A percentile compares a stretch with the other conserved stretches of the same genome.
These are phyloP conservation scores for Philypnodon macrostomus DNA, from an alignment of 2,797 vertebrate species.

Conservation along the genomic window DNA sequence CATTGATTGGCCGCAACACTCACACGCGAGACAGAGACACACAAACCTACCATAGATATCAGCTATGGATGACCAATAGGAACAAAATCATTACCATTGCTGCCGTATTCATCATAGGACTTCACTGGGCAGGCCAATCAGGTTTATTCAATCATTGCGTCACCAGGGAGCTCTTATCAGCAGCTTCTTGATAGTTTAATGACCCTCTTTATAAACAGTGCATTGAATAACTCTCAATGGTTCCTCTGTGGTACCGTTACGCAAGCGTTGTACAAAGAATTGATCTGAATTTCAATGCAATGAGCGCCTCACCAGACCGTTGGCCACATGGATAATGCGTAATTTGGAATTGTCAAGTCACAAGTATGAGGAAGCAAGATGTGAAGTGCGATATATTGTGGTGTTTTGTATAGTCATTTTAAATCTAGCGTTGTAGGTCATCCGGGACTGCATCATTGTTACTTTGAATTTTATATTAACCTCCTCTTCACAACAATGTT, in stretches of 20 bases:
- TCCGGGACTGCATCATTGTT: too few species aligned
- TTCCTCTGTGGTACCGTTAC: constrained; percentile 40
- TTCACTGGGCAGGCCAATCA: background rate
- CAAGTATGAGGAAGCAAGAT: background rate
- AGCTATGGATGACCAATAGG: background rate
- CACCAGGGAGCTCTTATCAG: constrained; percentile 42
- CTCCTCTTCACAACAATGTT: too few species aligned
- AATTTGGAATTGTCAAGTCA: constrained; percentile 5
- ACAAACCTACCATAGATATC: constrained; percentile 1
- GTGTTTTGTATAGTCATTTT: background rate
- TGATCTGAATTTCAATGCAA: constrained; percentile 30
- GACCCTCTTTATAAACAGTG: constrained; percentile 43
- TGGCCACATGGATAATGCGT: background rate
- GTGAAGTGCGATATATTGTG: background rate
- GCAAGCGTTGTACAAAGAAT: constrained; percentile 21
- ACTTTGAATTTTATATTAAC: too few species aligned
- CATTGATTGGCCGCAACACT: constrained; percentile 9
- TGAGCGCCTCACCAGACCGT: background rate
- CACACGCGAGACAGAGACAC: background rate
- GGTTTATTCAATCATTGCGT: constrained; percentile 32
- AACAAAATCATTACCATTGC: background rate
- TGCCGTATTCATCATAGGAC: background rate
- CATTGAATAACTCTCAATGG: constrained; percentile 40
- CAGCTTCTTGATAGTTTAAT: constrained; percentile 44
- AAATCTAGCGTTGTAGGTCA: background rate